Evolutionary conservation across 2,888 invertebrate genomes (phyloP), one percentile per base, ranked within the genome.

Genomic region (Spisula solida): DNA sequence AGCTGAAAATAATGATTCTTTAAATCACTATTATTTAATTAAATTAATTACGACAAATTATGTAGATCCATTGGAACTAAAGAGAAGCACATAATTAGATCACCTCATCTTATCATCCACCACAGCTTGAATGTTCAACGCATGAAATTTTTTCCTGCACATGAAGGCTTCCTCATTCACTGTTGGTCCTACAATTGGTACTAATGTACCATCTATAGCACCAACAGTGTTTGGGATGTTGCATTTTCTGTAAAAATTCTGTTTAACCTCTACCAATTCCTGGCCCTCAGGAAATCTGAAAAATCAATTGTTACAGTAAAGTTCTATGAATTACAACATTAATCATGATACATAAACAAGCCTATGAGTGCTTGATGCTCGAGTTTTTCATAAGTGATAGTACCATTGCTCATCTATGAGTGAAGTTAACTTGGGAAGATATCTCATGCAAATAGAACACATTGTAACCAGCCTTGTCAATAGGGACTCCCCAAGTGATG

Each of bases 281-380:
- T 20, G 34, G 12, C 48, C 81, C 14, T 14, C 16, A 34, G 82
- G 82, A 82, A 82, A 82, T 12, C 60, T 82, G 31, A 31, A 82
- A 34, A 25, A 41, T 47, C 47, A 55, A 55, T 12, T 4, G 2
- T 14, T 55, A 18, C 4, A 14, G 18, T 18, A 55, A 55, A 12
- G 4, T 18, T n/a, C n/a, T n/a, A n/a, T 20, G 20, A 18, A 55
- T 20, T 12, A 14, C 20, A 20, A 18, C 2, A 55, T 20, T 14
- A 55, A 4, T 14, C 12, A 55, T 14, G 16, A 14, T 55, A 18
- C 55, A 18, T 12, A 55, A 55, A 8, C 8, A 18, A 14, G 18
- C 18, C 2, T 12, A 5, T 16, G 2, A 55, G 8, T 55, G 20
- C 2, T 8, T 18, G 55, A 55, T n/a, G 29, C n/a, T n/a, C n/a